phyloP scores from a whole-genome alignment of 2,113 vertebrate species.

The Protobothrops mucrosquamatus region DNA sequence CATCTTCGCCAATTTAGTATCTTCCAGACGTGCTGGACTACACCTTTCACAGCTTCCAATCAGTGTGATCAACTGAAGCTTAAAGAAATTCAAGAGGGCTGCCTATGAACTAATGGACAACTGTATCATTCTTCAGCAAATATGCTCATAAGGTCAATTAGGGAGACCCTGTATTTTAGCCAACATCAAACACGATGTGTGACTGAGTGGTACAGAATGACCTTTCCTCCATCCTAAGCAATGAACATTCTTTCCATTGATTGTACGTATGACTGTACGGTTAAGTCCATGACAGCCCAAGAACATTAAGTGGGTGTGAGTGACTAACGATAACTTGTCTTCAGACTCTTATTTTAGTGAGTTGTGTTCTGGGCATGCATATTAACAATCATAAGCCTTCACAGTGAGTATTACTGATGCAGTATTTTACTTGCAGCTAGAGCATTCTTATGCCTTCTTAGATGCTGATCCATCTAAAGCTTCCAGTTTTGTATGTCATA shows the following conservation, averaged over 20 bases:
- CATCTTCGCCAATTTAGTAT: neutral
- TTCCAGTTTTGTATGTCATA: slow-evolving; percentile 10
- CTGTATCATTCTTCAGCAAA: neutral
- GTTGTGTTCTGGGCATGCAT: slow-evolving; percentile 4
- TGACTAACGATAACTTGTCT: slow-evolving; percentile 46
- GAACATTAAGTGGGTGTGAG: slow-evolving; percentile 30
- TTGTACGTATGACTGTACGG: slow-evolving; percentile 37
- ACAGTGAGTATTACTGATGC: slow-evolving; percentile 50
- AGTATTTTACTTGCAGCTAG: neutral
- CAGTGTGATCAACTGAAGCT: neutral
- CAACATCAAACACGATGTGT: slow-evolving; percentile 26
- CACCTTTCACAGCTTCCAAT: neutral
- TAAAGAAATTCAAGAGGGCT: neutral
- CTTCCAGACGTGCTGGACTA: neutral
- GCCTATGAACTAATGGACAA: neutral
- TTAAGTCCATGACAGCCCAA: neutral
- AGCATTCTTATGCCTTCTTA: neutral
- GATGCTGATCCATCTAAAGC: neutral
- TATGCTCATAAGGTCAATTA: slow-evolving; percentile 45
- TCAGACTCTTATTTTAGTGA: slow-evolving; percentile 39
- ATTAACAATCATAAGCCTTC: slow-evolving; percentile 16
- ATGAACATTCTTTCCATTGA: slow-evolving; percentile 57
- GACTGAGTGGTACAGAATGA: slow-evolving; percentile 23
- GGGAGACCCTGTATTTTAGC: slow-evolving; percentile 13
- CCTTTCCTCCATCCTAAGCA: slow-evolving; percentile 44